A percentile compares a stretch with the other conserved stretches of the same genome.
Conservation (phyloP, 2,888 invertebrate species). For the Nesidiocoris tenuis region DNA sequence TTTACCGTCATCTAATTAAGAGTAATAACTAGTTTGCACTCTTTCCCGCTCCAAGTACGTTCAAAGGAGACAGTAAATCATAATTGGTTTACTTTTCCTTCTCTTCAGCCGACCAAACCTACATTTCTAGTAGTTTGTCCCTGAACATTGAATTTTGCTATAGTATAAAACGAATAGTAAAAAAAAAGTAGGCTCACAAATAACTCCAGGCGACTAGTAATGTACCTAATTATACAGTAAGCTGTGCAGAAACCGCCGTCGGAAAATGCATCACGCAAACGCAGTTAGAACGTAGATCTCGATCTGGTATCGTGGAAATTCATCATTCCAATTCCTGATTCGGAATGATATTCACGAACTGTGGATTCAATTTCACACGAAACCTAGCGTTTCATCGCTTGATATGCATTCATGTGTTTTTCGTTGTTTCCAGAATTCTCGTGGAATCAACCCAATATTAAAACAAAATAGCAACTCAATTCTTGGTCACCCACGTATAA, state of each 20-base stretch:
- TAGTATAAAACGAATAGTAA: too few species aligned
- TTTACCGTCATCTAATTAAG: background rate
- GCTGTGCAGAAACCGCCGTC: background rate
- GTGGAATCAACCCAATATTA: background rate
- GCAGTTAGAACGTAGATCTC: background rate
- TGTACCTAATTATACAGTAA: too few species aligned
- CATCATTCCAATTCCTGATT: background rate
- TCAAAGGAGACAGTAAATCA: slow-evolving; percentile 19
- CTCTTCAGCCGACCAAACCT: too few species aligned
- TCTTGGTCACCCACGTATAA: background rate
- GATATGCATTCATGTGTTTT: background rate
- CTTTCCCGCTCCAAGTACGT: background rate
- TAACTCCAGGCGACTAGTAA: too few species aligned
- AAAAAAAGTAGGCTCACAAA: too few species aligned
- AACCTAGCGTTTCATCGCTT: background rate
- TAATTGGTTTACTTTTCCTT: slow-evolving; percentile 27
- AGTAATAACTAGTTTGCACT: background rate
- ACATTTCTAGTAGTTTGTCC: too few species aligned
- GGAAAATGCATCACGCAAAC: background rate
- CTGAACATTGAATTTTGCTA: too few species aligned
- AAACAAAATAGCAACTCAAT: background rate
- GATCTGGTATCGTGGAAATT: background rate
- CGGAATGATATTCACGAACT: background rate
- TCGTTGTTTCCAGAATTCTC: background rate
- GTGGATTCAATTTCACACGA: background rate